phyloP scores from a whole-genome alignment of 2,888 invertebrate genomes.

The Perizoma flavofasciatum region DNA sequence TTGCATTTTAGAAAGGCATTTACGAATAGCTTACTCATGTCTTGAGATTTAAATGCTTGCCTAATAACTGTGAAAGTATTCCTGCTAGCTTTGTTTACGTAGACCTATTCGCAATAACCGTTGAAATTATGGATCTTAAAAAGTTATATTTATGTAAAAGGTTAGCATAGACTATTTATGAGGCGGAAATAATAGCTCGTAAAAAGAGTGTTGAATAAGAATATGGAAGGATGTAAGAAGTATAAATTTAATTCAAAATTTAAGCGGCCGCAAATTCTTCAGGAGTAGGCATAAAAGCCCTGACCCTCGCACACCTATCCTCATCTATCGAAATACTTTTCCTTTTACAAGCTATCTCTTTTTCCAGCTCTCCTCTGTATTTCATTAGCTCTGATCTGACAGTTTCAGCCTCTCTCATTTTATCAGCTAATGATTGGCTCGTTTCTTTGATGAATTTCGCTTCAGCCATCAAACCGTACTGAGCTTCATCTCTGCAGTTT shows the following conservation, averaged over 20 bases:
- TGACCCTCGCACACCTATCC: slow-evolving; percentile 84
- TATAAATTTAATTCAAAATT: slow-evolving; percentile 26
- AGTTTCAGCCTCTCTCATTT: slow-evolving; percentile 86
- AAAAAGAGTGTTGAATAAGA: too few relatives aligned
- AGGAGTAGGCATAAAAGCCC: slow-evolving; percentile 88
- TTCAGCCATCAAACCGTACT: slow-evolving; percentile 89
- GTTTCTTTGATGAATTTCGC: slow-evolving; percentile 84
- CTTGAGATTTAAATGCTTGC: too few relatives aligned
- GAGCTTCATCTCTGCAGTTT: slow-evolving; percentile 92
- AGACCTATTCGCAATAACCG: neutral
- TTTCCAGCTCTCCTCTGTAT: slow-evolving; percentile 86
- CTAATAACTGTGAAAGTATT: slow-evolving; percentile 1
- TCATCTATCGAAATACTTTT: slow-evolving; percentile 88
- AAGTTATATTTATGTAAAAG: too few relatives aligned
- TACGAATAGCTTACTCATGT: neutral
- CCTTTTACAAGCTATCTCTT: slow-evolving; percentile 88
- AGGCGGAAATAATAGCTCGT: too few relatives aligned
- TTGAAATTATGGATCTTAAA: too few relatives aligned
- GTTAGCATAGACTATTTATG: too few relatives aligned
- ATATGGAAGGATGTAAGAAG: neutral
- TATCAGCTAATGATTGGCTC: slow-evolving; percentile 77
- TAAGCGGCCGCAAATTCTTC: slow-evolving; percentile 84
- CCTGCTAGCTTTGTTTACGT: neutral
- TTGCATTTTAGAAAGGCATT: slow-evolving; percentile 18
- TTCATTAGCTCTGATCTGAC: slow-evolving; percentile 80